Conservation (phyloP, 2,113 vertebrate genomes). For the Thalassarche chlororhynchos region DNA sequence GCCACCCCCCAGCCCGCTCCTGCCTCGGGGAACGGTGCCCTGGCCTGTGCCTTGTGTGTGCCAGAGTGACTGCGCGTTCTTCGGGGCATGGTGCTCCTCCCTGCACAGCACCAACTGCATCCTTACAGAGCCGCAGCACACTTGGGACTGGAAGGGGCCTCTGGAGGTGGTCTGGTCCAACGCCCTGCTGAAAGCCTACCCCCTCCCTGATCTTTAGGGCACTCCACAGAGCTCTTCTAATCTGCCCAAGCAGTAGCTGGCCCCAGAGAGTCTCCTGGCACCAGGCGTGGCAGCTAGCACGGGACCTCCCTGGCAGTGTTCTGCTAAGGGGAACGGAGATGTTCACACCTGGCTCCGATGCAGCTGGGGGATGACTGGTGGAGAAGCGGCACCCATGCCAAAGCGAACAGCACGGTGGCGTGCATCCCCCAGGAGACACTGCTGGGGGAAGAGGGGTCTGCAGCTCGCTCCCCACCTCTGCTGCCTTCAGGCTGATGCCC, state of each 20-base stretch:
- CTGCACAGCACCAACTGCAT: background rate
- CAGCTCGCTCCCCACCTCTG: background rate
- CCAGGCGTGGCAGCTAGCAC: accelerated
- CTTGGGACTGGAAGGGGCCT: background rate
- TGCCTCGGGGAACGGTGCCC: background rate
- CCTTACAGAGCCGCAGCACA: background rate
- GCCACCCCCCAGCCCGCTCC: background rate
- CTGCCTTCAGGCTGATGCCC: background rate
- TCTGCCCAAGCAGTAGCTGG: background rate
- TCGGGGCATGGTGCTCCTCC: accelerated
- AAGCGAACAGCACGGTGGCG: accelerated
- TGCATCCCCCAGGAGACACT: accelerated
- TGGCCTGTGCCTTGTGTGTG: background rate
- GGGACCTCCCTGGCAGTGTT: too few species aligned
- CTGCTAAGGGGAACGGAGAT: background rate
- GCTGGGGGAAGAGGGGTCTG: background rate
- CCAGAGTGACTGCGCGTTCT: background rate
- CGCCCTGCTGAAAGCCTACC: background rate
- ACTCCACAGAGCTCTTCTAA: background rate
- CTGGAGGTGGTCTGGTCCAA: background rate
- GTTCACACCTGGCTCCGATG: accelerated
- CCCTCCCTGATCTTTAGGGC: background rate
- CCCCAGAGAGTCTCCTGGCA: background rate
- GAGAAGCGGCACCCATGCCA: too few species aligned
- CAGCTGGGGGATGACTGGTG: background rate